Evolutionary conservation across 2,113 vertebrate genomes (phyloP).

Genomic region (Phalacrocorax aristotelis): DNA sequence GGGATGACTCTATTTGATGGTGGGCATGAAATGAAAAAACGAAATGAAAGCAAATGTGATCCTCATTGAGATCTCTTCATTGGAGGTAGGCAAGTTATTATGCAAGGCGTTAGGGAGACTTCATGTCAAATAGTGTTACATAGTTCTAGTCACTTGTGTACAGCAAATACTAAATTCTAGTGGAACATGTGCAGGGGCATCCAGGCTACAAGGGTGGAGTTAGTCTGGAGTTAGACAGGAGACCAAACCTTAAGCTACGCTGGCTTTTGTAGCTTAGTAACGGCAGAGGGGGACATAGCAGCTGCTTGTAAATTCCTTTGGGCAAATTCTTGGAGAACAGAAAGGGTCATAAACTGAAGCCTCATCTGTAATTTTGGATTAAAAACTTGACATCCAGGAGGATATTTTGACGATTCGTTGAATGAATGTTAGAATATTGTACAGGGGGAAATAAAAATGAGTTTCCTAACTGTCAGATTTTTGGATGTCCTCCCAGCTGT

Average conservation of each 20-base stretch:
- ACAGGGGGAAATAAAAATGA: background rate
- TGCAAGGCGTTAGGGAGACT: background rate
- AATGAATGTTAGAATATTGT: background rate
- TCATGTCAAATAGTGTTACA: background rate
- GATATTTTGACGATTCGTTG: background rate
- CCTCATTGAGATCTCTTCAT: background rate
- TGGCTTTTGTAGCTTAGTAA: background rate
- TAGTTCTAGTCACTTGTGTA: background rate
- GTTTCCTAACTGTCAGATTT: background rate
- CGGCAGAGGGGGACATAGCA: background rate
- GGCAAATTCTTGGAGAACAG: slow-evolving; percentile 4
- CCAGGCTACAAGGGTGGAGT: background rate
- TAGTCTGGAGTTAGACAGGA: background rate
- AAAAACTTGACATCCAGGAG: background rate
- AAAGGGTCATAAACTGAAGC: background rate
- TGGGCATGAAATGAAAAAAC: background rate
- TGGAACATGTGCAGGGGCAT: background rate
- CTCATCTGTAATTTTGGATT: background rate
- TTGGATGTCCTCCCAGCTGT: background rate
- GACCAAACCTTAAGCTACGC: background rate
- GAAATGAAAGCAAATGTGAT: background rate
- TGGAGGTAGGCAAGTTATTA: background rate
- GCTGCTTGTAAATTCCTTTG: background rate
- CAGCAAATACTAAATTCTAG: background rate
- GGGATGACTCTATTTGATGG: background rate